Evolutionary conservation across 2,797 vertebrate species (phyloP), one percentile per base, ranked within the genome.

Genomic region (Hippoglossus hippoglossus): DNA sequence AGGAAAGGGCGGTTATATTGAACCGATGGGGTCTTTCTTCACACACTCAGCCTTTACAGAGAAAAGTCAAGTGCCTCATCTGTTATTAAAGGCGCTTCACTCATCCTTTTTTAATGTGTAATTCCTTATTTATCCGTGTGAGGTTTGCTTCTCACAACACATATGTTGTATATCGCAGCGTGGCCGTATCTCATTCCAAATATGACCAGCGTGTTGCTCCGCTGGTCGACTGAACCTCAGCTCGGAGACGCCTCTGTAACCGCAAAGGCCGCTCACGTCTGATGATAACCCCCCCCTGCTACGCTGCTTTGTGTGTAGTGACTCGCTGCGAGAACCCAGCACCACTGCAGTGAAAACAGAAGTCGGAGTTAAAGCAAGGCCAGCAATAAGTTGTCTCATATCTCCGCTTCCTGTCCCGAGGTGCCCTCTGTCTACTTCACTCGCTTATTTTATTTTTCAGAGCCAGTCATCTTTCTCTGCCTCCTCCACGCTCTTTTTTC

Each of bases 331-430:
- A 73, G 58, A 76, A 57, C 53, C 50, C 47, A 67, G 51, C 51
- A 47, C n/a, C 54, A 31, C 41, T 79, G 69, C 74, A 76, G 51
- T 41, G 62, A 72, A 72, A 82, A 66, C 58, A 77, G 46, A 64
- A 59, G 62, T 64, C 24, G 46, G 61, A 81, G 80, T 63, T 79
- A 73, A 58, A 78, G 53, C 81, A 73, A 79, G 71, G 61, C 73
- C 70, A 72, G 78, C 77, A 80, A 81, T 77, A 74, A 82, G 57
- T 68, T 66, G 50, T 80, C 70, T 85, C 71, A 76, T 82, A 80
- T 80, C 68, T 79, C 73, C 69, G 69, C 63, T 77, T 71, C 60
- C 41, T 80, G 52, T 82, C 84, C 83, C 79, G 70, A 82, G 75
- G 84, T 84, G 75, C 68, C 63, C 66, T 73, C 49, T 69, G 65